Evolutionary conservation across 1,140 invertebrate genomes (phyloP).

Genomic region (Anadara kagoshimensis): DNA sequence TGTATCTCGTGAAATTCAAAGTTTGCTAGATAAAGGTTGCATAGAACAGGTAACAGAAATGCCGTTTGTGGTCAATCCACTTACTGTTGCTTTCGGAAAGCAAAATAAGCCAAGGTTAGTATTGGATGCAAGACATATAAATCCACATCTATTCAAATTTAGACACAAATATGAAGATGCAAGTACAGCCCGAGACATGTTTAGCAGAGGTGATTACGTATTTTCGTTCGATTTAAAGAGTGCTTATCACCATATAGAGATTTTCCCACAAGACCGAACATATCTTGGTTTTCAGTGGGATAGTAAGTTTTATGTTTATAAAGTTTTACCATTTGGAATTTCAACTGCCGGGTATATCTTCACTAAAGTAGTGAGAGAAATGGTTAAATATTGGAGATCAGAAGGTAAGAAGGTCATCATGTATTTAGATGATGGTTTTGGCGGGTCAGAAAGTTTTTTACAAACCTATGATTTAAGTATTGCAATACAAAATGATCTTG

Average conservation of each 20-base stretch:
- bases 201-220: constrained; percentile 9
- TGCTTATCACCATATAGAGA: constrained; percentile 26
- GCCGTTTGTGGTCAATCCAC: constrained; percentile 18
- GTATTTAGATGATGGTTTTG: constrained; percentile 27
- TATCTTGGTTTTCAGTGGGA: constrained; percentile 28
- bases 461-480: not conserved
- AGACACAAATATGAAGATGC: constrained; percentile 21
- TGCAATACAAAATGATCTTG: not conserved
- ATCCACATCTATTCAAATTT: constrained; percentile 21
- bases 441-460: not conserved
- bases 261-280: constrained; percentile 1
- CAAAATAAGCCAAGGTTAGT: constrained; percentile 1
- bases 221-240: constrained; percentile 34
- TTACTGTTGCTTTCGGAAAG: constrained; percentile 12
- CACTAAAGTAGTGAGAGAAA: constrained; percentile 16
- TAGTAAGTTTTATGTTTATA: constrained; percentile 6
- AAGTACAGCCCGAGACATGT: constrained; percentile 1
- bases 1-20: not conserved
- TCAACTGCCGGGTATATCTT: constrained; percentile 19
- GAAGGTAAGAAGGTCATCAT: constrained; percentile 16
- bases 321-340: constrained; percentile 24
- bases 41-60: not conserved
- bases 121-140: constrained; percentile 14
- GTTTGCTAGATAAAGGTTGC: constrained; percentile 13
- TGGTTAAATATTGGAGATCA: too few relatives aligned